A percentile compares a stretch with the other conserved stretches of the same genome.
Evolutionary conservation across 2,888 invertebrate genomes (phyloP).

Genomic region (Apodemia duryi): DNA sequence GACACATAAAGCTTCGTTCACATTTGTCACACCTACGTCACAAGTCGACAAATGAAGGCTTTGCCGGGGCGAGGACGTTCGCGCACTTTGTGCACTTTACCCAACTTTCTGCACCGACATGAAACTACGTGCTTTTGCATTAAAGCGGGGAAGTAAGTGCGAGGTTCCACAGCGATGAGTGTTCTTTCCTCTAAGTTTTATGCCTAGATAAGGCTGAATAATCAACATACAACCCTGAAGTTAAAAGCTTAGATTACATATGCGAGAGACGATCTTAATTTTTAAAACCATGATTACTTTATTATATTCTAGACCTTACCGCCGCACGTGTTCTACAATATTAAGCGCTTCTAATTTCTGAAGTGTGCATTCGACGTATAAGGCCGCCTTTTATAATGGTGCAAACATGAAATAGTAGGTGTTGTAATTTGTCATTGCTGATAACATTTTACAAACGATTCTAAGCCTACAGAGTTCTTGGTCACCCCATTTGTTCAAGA

Average conservation of each 20-base stretch:
- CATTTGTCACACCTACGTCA: constrained; percentile 78
- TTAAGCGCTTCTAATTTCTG: constrained; percentile 6
- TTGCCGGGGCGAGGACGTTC: constrained; percentile 67
- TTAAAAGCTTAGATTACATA: constrained; percentile 41
- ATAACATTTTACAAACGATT: constrained; percentile 13
- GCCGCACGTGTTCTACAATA: constrained; percentile 8
- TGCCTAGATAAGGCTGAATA: constrained; percentile 65
- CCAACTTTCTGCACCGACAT: constrained; percentile 73
- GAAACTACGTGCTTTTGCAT: constrained; percentile 75
- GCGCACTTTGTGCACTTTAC: constrained; percentile 76
- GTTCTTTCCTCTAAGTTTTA: constrained; percentile 66
- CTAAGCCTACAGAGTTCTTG: constrained; percentile 6
- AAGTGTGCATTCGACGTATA: constrained; percentile 6
- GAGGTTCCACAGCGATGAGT: constrained; percentile 61
- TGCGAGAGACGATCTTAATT: constrained; percentile 24
- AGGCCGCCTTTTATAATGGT: constrained; percentile 11
- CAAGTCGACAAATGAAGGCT: constrained; percentile 79
- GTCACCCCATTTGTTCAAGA: constrained; percentile 9
- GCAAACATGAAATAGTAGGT: constrained; percentile 15
- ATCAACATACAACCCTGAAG: constrained; percentile 48
- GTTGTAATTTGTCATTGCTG: constrained; percentile 15
- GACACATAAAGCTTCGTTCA: constrained; percentile 66
- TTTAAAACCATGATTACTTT: constrained; percentile 5
- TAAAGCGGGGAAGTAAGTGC: constrained; percentile 63
- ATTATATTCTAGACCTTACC: constrained; percentile 10